A percentile compares a stretch with the other conserved stretches of the same genome.
Conservation (phyloP, 1,140 invertebrate genomes). For the Hetaerina americana region DNA sequence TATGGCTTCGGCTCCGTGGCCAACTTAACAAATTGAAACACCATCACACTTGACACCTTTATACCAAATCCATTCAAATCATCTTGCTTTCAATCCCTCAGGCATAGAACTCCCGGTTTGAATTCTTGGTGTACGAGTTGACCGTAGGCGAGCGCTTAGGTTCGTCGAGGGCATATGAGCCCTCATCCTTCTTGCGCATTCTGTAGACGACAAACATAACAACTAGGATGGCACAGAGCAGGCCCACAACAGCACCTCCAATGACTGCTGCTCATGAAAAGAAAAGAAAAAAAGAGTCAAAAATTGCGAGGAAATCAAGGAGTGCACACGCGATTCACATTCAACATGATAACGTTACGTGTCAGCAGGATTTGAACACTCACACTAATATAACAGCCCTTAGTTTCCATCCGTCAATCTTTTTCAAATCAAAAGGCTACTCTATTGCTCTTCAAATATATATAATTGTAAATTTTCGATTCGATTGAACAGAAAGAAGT, state of each 20-base stretch:
- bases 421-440: no score
- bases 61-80: neutral
- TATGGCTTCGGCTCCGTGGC: neutral
- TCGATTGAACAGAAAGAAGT: no score
- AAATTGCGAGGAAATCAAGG: no score
- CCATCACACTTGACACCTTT: neutral
- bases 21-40: neutral
- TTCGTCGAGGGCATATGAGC: slow-evolving; percentile 94
- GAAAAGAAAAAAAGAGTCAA: slow-evolving; percentile 13
- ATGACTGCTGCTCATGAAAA: slow-evolving; percentile 69
- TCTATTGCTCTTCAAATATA: no score
- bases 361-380: no score
- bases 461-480: no score
- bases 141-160: slow-evolving; percentile 83
- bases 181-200: slow-evolving; percentile 99
- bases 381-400: no score
- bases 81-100: slow-evolving; percentile 37
- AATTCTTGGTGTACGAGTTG: slow-evolving; percentile 80
- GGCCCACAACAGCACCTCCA: slow-evolving; percentile 91
- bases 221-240: slow-evolving; percentile 92
- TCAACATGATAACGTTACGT: no score
- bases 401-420: no score
- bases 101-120: slow-evolving; percentile 89
- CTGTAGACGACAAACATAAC: slow-evolving; percentile 99
- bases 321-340: no score